A percentile compares a stretch with the other conserved stretches of the same genome.
Conservation (phyloP, 2,113 vertebrate genomes). For the Charadrius vociferus region DNA sequence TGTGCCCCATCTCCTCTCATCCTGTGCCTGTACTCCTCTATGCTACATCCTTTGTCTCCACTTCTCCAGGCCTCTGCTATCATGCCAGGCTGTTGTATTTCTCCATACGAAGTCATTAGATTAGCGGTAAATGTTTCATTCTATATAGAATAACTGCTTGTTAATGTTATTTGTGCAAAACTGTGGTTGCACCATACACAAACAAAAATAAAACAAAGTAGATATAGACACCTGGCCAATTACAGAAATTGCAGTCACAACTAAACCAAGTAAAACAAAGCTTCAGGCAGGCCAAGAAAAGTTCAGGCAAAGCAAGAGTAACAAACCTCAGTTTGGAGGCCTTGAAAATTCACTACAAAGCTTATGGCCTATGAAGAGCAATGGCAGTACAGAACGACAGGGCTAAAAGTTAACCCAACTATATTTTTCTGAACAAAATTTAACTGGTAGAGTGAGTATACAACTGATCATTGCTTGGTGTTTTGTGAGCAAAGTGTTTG, state of each 20-base stretch:
- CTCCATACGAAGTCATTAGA: accelerated
- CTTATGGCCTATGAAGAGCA: not conserved
- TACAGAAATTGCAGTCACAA: not conserved
- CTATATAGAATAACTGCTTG: not conserved
- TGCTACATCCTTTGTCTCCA: not conserved
- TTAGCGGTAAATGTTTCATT: not conserved
- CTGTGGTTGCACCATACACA: not conserved
- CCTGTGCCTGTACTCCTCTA: not conserved
- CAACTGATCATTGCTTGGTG: not conserved
- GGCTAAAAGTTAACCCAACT: not conserved
- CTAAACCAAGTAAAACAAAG: not conserved
- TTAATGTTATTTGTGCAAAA: not conserved
- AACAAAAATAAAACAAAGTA: not conserved
- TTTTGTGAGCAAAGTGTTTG: not conserved
- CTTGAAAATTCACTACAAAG: not conserved
- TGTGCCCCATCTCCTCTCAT: not conserved
- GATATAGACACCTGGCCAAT: not conserved
- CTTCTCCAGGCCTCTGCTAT: not conserved
- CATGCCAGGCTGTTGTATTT: not conserved
- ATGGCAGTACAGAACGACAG: not conserved
- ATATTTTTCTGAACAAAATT: not conserved
- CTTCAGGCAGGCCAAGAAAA: not conserved
- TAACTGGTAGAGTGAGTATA: not conserved
- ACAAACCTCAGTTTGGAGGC: accelerated
- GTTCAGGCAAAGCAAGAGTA: not conserved